Conservation (phyloP, 2,113 vertebrate genomes). For the Sitta europaea region DNA sequence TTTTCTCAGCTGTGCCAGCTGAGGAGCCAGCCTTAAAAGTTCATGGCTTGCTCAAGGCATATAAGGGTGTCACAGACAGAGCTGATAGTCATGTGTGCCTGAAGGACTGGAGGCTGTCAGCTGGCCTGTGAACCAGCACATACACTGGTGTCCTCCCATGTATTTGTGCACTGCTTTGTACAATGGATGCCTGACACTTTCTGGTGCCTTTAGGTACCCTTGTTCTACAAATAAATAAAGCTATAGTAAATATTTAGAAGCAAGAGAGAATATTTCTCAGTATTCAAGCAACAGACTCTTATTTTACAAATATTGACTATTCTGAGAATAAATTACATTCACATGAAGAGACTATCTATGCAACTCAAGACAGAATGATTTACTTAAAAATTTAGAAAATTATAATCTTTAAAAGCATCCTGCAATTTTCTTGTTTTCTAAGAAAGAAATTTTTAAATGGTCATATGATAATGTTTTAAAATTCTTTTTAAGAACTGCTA, state of each 20-base stretch:
- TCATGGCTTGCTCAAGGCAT: slow-evolving; percentile 7
- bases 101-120: background rate
- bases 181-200: background rate
- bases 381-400: background rate
- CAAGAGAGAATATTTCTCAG: background rate
- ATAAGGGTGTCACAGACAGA: background rate
- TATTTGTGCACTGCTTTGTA: background rate
- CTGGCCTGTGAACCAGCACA: background rate
- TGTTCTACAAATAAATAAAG: background rate
- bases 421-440: background rate
- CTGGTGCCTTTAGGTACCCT: background rate
- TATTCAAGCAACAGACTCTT: background rate
- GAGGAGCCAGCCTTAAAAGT: slow-evolving; percentile 18
- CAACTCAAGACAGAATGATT: background rate
- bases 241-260: background rate
- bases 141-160: background rate
- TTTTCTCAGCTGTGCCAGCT: slow-evolving; percentile 23
- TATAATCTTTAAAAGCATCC: background rate
- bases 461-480: background rate
- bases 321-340: background rate
- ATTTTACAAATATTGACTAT: background rate
- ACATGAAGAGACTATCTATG: background rate
- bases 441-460: background rate
- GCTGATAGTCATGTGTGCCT: background rate
- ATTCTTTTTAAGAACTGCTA: background rate